Base-by-base conservation (phyloP, 2,888 invertebrate genomes). In the Lamellibrachia satsuma region DNA sequence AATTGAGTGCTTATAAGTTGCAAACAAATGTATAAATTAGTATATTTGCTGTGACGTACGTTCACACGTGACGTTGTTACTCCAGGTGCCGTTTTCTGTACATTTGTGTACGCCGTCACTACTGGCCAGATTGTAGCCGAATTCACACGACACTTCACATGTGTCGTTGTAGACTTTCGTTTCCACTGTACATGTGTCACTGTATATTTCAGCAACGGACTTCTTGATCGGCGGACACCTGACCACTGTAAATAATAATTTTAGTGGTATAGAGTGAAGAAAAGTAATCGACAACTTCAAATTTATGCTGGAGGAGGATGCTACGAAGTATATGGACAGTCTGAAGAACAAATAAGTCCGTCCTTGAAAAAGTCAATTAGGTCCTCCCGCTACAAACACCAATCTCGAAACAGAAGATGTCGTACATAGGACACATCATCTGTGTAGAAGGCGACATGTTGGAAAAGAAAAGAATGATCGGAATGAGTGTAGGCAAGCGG, bases 161-260 rank as follows among this genome's bases (percentile, higher is more conserved):
- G 75, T 75, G 75, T 75, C 22, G 75, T 75, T 75, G 75, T 75
- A 75, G 75, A 75, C 75, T n/a, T 75, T 75, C 75, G 11, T 75
- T 22, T 75, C 22, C 75, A n/a, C 22, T 75, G 22, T 75, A 75
- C 75, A 75, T 22, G 15, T 75, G 75, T 22, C 22, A 3, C n/a
- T 75, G 75, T 75, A 75, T 15, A 75, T 75, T n/a, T 75, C 75
- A 75, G 22, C 75, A n/a, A 22, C 75, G 75, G 75, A 15, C 75
- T 75, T n/a, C n/a, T 75, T 75, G 0, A 75, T 75, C 6, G 22
- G 75, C 75, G 75, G 75, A n/a, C 75, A 75, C 75, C n/a, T 75
- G 3, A 22, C 22, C 75, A 75, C 75, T 75, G 75, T 22, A 22
- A 15, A 75, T 4, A 6, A 22, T 3, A 75, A 6, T 15, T 75